Base-by-base conservation (phyloP, 2,797 vertebrate genomes). In the Lindbergichthys nudifrons region DNA sequence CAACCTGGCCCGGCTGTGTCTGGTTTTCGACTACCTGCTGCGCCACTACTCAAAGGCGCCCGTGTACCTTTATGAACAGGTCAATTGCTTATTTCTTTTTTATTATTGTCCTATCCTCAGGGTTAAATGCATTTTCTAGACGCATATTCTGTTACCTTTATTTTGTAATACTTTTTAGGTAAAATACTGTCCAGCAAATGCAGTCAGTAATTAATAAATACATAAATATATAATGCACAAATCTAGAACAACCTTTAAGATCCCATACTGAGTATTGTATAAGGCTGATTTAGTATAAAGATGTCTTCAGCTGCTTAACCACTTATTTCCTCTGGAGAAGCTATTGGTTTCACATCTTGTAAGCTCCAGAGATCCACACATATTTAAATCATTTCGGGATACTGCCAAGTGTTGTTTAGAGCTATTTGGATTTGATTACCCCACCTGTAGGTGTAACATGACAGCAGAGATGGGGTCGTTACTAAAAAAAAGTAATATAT, bases 21-120 rank as follows among this genome's bases (percentile, higher is more conserved):
- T 99, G 78, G 95, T 99, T 50, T 97, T 99, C 2, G 97, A 99
- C 85, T 99, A 99, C 85, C 88, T 99, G 84, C 94, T 99, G 65
- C 98, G 98, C 72, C 97, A 99, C 77, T 99, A 96, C 85, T 98
- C 97, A 76, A 98, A 95, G 87, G 94, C 94, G 9, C 98, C 98
- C 0, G 4, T 98, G 67, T 99, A 98, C 90, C 93, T 99, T 1
- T 99, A 98, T 85, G 97, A 99, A 67, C 98, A 99, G 96, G 98
- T 98, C 51, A 36, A 48, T 45, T 48, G 1, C 26, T 61, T 60
- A 12, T 39, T 41, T 36, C 6, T 57, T 36, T 75, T 77, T 2
- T 61, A 23, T 9, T 16, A 4, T 51, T 48, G 16, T 42, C 0
- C 48, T 69, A 3, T 58, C 6, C 14, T 59, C 30, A 12, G 56